Evolutionary conservation across 2,113 vertebrate genomes (phyloP), one percentile per base, ranked within the genome.

Genomic region (Leptosomus discolor): DNA sequence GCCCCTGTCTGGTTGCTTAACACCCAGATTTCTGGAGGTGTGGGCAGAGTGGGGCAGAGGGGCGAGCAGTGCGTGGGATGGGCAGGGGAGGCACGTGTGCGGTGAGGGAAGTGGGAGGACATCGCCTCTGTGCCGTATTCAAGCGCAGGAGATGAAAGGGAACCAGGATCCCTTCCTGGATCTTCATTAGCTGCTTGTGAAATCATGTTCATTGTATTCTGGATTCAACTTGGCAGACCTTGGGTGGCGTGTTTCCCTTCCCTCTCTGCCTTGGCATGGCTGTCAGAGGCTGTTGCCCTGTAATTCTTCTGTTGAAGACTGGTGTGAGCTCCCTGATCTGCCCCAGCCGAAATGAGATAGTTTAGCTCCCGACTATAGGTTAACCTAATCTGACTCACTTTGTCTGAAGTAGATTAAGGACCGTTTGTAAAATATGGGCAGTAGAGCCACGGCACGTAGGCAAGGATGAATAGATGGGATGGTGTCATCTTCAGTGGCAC

Each of bases 261-360:
- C 23, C 27, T 26, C 15, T 16, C 5, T 61, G n/a, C 8, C 48
- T 80, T 7, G 8, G 21, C 60, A 12, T 16, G 34, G 58, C 86
- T 83, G n/a, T 37, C 6, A 14, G 32, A 58, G 53, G 36, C 80
- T 24, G 11, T 34, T 3, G 1, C 57, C 39, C 9, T 0, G 0
- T 43, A 29, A 8, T 64, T 73, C n/a, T 85, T 15, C 36, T 43
- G 16, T 5, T 23, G 27, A 60, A 69, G 53, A 37, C 51, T 61
- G 39, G 12, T 54, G 19, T 8, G 14, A 78, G 27, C 22, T 67
- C 19, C 30, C 32, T 45, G 1, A 1, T 50, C 41, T 71, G 48
- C 41, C 22, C 9, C 4, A 61, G 51, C 15, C 6, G 2, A 80
- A 81, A 36, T 9, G 32, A 74, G 16, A 30, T 3, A 6, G 36